These are phyloP conservation scores for Coluber constrictor DNA, from an alignment of 2,797 vertebrate species.

Conservation along the genomic window DNA sequence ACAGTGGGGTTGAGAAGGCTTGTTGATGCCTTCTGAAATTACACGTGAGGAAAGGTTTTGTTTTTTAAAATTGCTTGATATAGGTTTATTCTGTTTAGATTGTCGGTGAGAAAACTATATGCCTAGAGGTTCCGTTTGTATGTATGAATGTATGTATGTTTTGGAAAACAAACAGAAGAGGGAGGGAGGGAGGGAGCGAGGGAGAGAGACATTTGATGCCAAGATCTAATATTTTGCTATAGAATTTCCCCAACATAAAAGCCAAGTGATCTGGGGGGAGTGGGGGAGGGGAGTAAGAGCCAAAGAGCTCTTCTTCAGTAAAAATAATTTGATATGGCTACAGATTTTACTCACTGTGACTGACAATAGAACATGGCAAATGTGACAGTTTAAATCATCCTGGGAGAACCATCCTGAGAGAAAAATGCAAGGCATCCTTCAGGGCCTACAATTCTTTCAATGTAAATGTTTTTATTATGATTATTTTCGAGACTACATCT, in stretches of 20 bases:
- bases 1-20: not conserved
- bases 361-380: constrained; percentile 6
- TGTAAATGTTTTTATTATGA: constrained; percentile 1
- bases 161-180: not conserved
- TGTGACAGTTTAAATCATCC: constrained; percentile 16
- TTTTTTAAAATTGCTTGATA: not conserved
- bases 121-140: not conserved
- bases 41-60: not conserved
- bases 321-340: not conserved
- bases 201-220: not conserved
- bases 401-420: constrained; percentile 26
- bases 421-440: not conserved
- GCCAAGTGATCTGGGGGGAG: not conserved
- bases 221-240: not conserved
- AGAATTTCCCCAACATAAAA: not conserved
- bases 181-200: not conserved
- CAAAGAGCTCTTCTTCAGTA: not conserved
- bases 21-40: not conserved
- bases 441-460: not conserved
- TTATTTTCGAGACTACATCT: not conserved
- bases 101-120: not conserved
- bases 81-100: not conserved
- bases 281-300: not conserved
- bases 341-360: not conserved
- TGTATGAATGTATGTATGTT: not conserved